phyloP scores from a whole-genome alignment of 2,888 invertebrate species.

The Cerastis leucographa region DNA sequence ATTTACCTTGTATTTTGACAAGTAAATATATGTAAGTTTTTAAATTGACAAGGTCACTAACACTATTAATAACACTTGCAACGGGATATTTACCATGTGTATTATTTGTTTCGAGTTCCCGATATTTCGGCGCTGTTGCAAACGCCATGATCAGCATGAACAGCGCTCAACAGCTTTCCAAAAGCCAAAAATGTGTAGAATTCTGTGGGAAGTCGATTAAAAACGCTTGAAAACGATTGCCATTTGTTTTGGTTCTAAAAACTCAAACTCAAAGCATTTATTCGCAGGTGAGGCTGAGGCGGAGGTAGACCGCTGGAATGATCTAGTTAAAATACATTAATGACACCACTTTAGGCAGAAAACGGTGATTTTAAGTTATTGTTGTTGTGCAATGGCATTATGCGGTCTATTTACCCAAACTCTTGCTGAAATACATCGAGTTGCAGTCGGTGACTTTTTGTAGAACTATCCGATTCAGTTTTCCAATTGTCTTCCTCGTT shows the following conservation, averaged over 20 bases:
- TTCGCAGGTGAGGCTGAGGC: background rate
- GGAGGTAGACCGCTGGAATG: background rate
- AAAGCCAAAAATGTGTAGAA: background rate
- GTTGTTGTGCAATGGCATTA: background rate
- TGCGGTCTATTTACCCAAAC: background rate
- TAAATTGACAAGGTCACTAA: no score
- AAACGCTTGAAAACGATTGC: background rate
- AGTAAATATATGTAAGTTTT: no score
- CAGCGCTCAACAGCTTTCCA: no score
- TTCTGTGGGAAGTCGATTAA: background rate
- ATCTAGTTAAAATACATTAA: background rate
- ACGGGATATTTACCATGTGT: no score
- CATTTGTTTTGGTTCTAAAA: background rate
- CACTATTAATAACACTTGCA: no score
- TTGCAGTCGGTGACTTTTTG: background rate
- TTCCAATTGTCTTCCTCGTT: slow-evolving; percentile 1
- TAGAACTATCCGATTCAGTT: slow-evolving; percentile 9
- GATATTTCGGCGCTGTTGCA: no score
- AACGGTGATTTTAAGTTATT: background rate
- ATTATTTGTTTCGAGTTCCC: no score
- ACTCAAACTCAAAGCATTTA: background rate
- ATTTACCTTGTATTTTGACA: no score
- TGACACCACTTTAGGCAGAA: background rate
- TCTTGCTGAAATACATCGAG: rapidly evolving
- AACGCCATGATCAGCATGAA: no score